Conservation (phyloP, 2,797 vertebrate species). For the Cryptoblepharus egeriae region DNA sequence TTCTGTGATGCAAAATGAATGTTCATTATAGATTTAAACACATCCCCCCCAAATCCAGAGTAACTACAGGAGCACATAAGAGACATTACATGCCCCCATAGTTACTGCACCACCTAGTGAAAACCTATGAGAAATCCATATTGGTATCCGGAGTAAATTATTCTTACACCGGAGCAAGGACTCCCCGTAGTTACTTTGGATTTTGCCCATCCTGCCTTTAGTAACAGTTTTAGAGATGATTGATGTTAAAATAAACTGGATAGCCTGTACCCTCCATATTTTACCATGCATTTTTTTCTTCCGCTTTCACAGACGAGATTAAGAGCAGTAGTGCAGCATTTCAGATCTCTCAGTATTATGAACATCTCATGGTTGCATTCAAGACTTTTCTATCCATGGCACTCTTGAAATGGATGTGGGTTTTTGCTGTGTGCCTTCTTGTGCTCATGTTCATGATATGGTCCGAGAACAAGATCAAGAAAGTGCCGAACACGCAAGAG, state of each 20-base stretch:
- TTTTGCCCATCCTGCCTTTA: background rate
- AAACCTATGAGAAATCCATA: too few species aligned
- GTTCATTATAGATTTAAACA: background rate
- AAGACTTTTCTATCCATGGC: background rate
- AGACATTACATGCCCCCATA: too few species aligned
- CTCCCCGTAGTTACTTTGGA: too few species aligned
- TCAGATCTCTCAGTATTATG: background rate
- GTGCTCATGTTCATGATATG: conserved; percentile 35
- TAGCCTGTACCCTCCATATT: background rate
- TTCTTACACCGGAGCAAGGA: too few species aligned
- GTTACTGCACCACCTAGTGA: too few species aligned
- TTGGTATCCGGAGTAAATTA: too few species aligned
- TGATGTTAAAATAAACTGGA: background rate
- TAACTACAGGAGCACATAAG: too few species aligned
- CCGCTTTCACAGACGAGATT: conserved; percentile 17
- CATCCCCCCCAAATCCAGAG: too few species aligned
- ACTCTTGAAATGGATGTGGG: conserved; percentile 41
- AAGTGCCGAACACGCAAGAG: background rate
- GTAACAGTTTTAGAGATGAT: background rate
- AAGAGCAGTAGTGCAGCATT: background rate
- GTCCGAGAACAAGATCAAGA: conserved; percentile 35
- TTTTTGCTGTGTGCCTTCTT: conserved; percentile 60
- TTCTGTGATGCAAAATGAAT: background rate
- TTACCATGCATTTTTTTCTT: background rate
- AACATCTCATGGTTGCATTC: rapidly evolving